Evolutionary conservation across 2,113 vertebrate species (phyloP).

Genomic region (Sisor rabdophorus): DNA sequence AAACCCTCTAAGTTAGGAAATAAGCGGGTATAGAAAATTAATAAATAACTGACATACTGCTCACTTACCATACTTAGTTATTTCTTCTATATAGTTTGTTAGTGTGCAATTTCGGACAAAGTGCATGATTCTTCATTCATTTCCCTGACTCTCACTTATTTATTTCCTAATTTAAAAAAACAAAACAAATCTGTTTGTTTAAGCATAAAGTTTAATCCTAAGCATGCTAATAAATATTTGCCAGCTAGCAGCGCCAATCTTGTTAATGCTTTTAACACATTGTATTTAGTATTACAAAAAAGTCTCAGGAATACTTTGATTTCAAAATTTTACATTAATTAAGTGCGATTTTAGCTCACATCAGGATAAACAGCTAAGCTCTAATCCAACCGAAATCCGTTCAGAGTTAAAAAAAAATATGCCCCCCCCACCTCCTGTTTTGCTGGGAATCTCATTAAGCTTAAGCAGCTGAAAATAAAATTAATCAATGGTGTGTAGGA

Average conservation of each 20-base stretch:
- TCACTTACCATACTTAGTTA: no score
- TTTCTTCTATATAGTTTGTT: no score
- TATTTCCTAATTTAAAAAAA: background rate
- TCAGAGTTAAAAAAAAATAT: constrained; percentile 63
- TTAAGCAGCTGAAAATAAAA: constrained; percentile 65
- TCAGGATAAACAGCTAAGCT: constrained; percentile 36
- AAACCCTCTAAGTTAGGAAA: no score
- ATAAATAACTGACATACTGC: no score
- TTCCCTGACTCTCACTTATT: no score
- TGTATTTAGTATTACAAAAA: background rate
- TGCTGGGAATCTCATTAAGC: constrained; percentile 62
- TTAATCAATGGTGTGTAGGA: constrained; percentile 56
- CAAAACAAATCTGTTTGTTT: background rate
- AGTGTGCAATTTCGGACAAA: no score
- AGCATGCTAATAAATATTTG: constrained; percentile 42
- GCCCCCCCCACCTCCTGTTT: constrained; percentile 44
- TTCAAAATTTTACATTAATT: constrained; percentile 46
- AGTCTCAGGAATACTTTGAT: constrained; percentile 46
- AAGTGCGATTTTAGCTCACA: constrained; percentile 15
- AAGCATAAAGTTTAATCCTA: background rate
- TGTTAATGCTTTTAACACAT: constrained; percentile 40
- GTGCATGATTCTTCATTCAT: no score
- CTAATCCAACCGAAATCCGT: constrained; percentile 70
- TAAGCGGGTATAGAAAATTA: no score
- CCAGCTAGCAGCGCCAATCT: constrained; percentile 52